Percentiles rank a stretch among this genome's conserved stretches.
phyloP scores from a whole-genome alignment of 2,888 invertebrate genomes.

The Morpho deidamia region DNA sequence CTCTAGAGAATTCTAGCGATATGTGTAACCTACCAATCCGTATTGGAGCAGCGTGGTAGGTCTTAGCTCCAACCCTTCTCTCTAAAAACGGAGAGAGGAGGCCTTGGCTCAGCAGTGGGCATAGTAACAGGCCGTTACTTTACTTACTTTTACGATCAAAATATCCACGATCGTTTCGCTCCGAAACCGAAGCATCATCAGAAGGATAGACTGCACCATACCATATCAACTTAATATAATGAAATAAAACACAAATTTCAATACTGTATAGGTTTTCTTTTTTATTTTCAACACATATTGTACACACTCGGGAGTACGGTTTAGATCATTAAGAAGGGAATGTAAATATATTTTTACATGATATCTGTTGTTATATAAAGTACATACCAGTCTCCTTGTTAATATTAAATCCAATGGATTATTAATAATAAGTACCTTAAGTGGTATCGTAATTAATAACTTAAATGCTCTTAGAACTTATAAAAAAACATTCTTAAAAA shows the following conservation, averaged over 20 bases:
- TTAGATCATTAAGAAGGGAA: constrained; percentile 56
- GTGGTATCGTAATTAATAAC: constrained; percentile 54
- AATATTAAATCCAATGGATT: constrained; percentile 65
- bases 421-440: constrained; percentile 55
- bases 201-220: too few relatives aligned
- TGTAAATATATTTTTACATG: constrained; percentile 61
- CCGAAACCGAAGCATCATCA: too few relatives aligned
- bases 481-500: constrained; percentile 38
- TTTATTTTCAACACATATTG: constrained; percentile 56
- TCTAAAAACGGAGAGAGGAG: too few relatives aligned
- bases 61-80: too few relatives aligned
- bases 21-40: too few relatives aligned
- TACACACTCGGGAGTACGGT: constrained; percentile 43
- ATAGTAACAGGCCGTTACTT: too few relatives aligned
- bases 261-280: constrained; percentile 72
- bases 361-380: constrained; percentile 53
- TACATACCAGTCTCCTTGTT: constrained; percentile 75
- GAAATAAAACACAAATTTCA: constrained; percentile 56
- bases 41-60: too few relatives aligned
- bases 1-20: too few relatives aligned
- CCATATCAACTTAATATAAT: background rate
- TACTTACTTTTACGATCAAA: too few relatives aligned
- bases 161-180: too few relatives aligned
- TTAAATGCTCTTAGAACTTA: constrained; percentile 75
- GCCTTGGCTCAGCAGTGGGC: too few relatives aligned